These are phyloP conservation scores for Etia nguti DNA, from an alignment of 2,113 vertebrate genomes.

Conservation along the genomic window DNA sequence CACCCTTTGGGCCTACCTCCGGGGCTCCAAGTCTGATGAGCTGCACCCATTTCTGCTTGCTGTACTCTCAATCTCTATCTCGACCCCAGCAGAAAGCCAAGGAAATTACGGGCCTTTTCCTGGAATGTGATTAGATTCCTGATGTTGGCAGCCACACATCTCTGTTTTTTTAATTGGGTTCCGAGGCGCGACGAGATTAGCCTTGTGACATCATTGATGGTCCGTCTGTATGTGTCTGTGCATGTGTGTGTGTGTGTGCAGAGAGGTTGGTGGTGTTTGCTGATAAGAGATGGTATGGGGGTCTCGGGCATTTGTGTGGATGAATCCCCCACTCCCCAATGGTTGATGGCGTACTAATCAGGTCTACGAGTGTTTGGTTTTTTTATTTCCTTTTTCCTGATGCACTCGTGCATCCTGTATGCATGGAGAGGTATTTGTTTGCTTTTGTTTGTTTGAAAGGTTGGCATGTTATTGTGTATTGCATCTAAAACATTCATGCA, in stretches of 20 bases:
- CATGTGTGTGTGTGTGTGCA: slow-evolving; percentile 9
- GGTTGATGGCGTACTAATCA: slow-evolving; percentile 55
- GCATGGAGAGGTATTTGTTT: not conserved
- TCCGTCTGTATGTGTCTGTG: slow-evolving; percentile 33
- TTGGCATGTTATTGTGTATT: not conserved
- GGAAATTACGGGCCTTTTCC: slow-evolving; percentile 69
- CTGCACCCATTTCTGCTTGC: slow-evolving; percentile 37
- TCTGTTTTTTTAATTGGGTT: slow-evolving; percentile 77
- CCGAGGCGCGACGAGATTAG: slow-evolving; percentile 68
- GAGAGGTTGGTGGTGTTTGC: slow-evolving; percentile 63
- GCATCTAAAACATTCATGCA: not conserved
- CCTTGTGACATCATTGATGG: slow-evolving; percentile 68
- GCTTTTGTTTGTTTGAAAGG: not conserved
- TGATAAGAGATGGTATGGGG: slow-evolving; percentile 68
- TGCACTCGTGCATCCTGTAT: not conserved
- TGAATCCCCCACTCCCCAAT: slow-evolving; percentile 31
- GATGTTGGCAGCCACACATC: slow-evolving; percentile 74
- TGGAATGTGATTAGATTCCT: slow-evolving; percentile 78
- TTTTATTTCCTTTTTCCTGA: not conserved
- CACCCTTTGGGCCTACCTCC: slow-evolving; percentile 40
- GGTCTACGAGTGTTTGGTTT: not conserved
- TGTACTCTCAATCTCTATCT: slow-evolving; percentile 65
- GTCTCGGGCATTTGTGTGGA: slow-evolving; percentile 33
- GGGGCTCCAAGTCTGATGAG: slow-evolving; percentile 52
- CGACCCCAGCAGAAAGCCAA: slow-evolving; percentile 63